Evolutionary conservation across 2,113 vertebrate genomes (phyloP), one percentile per base, ranked within the genome.

Genomic region (Dolichotis patagonum): DNA sequence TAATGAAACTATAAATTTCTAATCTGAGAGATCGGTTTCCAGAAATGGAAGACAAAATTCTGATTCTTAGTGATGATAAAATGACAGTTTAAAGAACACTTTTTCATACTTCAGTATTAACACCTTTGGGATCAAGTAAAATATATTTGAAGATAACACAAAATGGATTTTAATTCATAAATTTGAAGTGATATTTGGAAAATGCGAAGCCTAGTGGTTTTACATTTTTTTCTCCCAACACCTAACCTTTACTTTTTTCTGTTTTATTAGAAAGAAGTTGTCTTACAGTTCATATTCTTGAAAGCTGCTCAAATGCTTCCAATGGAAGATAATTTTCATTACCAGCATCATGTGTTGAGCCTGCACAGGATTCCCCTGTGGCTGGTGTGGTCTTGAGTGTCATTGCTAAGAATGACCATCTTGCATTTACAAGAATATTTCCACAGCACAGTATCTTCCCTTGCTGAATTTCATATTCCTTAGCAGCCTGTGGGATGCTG

Each of bases 391-490:
- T 86, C 84, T 88, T 80, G 32, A 94, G 73, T 12, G 38, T 32
- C 88, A 35, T 65, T 91, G 83, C 83, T 73, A 43, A 81, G 92
- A 46, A 24, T 91, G 62, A 96, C 88, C 73, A 43, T 77, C 26
- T 75, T 88, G 22, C 26, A 41, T 71, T 83, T 83, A 73, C 5
- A 26, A 30, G 28, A 58, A 91, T 60, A 56, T 38, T 96, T 86
- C 94, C 32, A 30, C 22, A 80, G 41, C 35, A 60, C 20, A 94
- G 22, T 9, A 12, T 96, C 95, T 91, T 92, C 62, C 43, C 78
- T 86, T 56, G 65, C 83, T 90, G 94, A 96, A 96, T 87, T 96
- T 62, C 69, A 73, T 93, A 88, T 93, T 96, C 75, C 26, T 95
- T 96, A 60, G 88, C 81, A 86, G 95, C 82, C 96, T 90, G 32